Evolutionary conservation across 2,888 invertebrate genomes (phyloP).

Genomic region (Microctonus hyperodae): DNA sequence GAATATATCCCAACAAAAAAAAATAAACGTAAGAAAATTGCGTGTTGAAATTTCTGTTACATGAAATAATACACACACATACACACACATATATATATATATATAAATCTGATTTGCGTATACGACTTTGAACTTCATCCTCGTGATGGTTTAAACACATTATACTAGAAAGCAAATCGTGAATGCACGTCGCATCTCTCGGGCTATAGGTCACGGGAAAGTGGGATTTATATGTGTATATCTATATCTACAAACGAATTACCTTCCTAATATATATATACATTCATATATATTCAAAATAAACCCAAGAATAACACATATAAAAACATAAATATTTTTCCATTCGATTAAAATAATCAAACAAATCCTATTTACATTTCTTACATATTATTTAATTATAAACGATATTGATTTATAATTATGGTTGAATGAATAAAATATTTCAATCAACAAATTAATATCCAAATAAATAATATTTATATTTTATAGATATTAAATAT

Average conservation of each 20-base stretch:
- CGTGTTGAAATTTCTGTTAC: neutral
- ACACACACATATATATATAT: slow-evolving; percentile 17
- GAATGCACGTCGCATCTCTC: slow-evolving; percentile 8
- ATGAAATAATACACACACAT: slow-evolving; percentile 38
- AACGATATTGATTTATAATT: neutral
- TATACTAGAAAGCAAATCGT: slow-evolving; percentile 24
- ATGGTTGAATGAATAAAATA: neutral
- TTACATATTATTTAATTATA: too few relatives aligned
- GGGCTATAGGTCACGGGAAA: slow-evolving; percentile 43
- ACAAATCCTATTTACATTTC: too few relatives aligned
- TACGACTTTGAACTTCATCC: slow-evolving; percentile 13
- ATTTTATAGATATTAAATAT: neutral
- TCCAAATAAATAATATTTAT: neutral
- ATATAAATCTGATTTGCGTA: neutral
- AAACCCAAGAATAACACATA: neutral
- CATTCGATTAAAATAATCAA: too few relatives aligned
- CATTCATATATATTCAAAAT: too few relatives aligned
- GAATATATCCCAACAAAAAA: neutral
- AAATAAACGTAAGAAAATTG: neutral
- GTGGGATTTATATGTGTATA: slow-evolving; percentile 35
- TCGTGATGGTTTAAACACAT: neutral
- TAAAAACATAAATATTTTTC: neutral
- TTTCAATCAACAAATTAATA: neutral
- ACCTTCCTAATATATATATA: neutral
- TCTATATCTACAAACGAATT: neutral